Percentiles rank a stretch among this genome's conserved stretches.
phyloP scores from a whole-genome alignment of 2,888 invertebrate species.

The Crocallis elinguaria region DNA sequence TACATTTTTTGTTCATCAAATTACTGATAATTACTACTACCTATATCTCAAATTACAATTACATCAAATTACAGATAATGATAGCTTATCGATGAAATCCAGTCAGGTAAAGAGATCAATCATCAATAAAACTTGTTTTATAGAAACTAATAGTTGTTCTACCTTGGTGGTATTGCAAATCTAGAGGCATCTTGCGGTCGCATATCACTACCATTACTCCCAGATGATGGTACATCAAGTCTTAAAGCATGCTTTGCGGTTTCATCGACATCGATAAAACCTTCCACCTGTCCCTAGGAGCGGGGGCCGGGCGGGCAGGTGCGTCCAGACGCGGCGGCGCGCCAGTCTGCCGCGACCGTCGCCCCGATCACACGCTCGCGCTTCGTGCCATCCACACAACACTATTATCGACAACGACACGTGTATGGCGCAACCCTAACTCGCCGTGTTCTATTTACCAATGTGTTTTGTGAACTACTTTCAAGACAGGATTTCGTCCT shows the following conservation, averaged over 20 bases:
- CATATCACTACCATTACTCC: conserved; percentile 5
- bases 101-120: too few species aligned
- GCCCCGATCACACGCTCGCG: conserved; percentile 70
- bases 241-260: conserved; percentile 33
- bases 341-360: conserved; percentile 78
- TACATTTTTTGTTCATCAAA: too few species aligned
- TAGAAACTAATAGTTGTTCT: neutral
- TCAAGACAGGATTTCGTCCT: conserved; percentile 49
- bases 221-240: conserved; percentile 21
- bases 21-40: too few species aligned
- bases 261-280: conserved; percentile 74
- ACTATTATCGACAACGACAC: conserved; percentile 59
- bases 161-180: conserved; percentile 1
- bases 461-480: conserved; percentile 72
- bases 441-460: conserved; percentile 62
- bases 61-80: too few species aligned
- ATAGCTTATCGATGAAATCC: too few species aligned
- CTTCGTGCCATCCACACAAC: conserved; percentile 43
- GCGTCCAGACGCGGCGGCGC: conserved; percentile 79
- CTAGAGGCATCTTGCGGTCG: conserved; percentile 16
- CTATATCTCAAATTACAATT: too few species aligned
- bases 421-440: conserved; percentile 78
- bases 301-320: conserved; percentile 79
- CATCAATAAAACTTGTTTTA: neutral
- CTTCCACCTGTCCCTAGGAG: conserved; percentile 68